Evolutionary conservation across 1,140 invertebrate genomes (phyloP).

Genomic region (Trichonephila inaurata): DNA sequence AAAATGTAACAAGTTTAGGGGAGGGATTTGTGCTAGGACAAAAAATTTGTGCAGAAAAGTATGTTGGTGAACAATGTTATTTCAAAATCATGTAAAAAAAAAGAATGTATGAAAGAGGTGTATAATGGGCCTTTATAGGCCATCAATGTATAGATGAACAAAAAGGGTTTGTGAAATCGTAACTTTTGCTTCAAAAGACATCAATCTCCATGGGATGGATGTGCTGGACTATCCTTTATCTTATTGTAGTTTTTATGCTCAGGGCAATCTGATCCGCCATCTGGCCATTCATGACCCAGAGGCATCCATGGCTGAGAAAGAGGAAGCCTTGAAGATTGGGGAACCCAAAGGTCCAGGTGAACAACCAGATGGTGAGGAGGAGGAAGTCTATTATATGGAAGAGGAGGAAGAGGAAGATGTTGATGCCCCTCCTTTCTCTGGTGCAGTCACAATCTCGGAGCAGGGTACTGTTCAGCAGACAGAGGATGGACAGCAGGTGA

Average conservation of each 20-base stretch:
- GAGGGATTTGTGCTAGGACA: too few species aligned
- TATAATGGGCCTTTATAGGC: too few species aligned
- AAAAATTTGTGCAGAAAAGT: too few species aligned
- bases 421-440: constrained; percentile 28
- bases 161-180: too few species aligned
- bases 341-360: constrained; percentile 77
- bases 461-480: constrained; percentile 70
- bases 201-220: too few species aligned
- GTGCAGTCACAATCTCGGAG: constrained; percentile 56
- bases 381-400: constrained; percentile 76
- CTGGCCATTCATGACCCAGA: constrained; percentile 95
- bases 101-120: too few species aligned
- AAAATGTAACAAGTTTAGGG: too few species aligned
- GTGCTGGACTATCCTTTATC: too few species aligned
- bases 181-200: too few species aligned
- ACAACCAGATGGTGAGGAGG: constrained; percentile 78
- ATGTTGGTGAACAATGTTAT: too few species aligned
- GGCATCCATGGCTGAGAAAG: constrained; percentile 88
- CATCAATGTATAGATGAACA: too few species aligned
- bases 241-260: not conserved
- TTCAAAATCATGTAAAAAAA: too few species aligned
- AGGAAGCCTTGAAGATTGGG: constrained; percentile 87
- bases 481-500: constrained; percentile 73
- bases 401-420: constrained; percentile 61
- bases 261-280: constrained; percentile 94